phyloP scores from a whole-genome alignment of 2,888 invertebrate species.

The Drosophila imparisetae region DNA sequence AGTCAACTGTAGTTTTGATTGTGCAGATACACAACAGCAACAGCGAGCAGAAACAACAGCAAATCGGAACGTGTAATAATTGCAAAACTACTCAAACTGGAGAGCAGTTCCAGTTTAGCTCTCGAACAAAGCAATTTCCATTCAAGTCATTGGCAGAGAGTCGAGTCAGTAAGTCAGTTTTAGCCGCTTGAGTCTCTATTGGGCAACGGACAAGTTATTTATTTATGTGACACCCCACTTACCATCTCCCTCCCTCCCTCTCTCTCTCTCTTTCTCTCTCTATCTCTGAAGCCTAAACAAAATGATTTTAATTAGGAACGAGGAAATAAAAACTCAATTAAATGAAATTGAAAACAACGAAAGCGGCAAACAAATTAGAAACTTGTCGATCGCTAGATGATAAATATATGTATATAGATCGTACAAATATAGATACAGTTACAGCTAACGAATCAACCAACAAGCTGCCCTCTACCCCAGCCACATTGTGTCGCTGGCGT shows the following conservation, averaged over 20 bases:
- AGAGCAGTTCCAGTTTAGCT: constrained; percentile 63
- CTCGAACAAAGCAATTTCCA: constrained; percentile 44
- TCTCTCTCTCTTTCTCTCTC: not conserved
- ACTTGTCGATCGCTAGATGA: constrained; percentile 49
- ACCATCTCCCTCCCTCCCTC: not conserved
- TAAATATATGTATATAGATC: constrained; percentile 41
- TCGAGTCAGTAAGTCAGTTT: constrained; percentile 14
- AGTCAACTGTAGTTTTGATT: constrained; percentile 39
- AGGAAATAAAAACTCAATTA: constrained; percentile 48
- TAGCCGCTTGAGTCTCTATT: constrained; percentile 21
- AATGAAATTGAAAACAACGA: constrained; percentile 53
- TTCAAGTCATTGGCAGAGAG: constrained; percentile 16
- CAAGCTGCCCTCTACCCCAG: not conserved
- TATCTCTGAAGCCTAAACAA: constrained; percentile 30
- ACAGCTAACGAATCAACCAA: constrained; percentile 7
- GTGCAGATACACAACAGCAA: constrained; percentile 32
- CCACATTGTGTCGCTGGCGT: constrained; percentile 32
- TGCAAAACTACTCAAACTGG: constrained; percentile 58
- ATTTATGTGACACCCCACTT: constrained; percentile 28
- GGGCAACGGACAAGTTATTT: constrained; percentile 32
- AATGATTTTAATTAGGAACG: constrained; percentile 55
- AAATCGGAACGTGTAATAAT: constrained; percentile 52
- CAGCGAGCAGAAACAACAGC: constrained; percentile 10
- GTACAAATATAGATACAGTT: constrained; percentile 19
- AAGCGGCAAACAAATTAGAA: constrained; percentile 51